Evolutionary conservation across 2,113 vertebrate genomes (phyloP), one percentile per base, ranked within the genome.

Genomic region (Eurystomus gularis): DNA sequence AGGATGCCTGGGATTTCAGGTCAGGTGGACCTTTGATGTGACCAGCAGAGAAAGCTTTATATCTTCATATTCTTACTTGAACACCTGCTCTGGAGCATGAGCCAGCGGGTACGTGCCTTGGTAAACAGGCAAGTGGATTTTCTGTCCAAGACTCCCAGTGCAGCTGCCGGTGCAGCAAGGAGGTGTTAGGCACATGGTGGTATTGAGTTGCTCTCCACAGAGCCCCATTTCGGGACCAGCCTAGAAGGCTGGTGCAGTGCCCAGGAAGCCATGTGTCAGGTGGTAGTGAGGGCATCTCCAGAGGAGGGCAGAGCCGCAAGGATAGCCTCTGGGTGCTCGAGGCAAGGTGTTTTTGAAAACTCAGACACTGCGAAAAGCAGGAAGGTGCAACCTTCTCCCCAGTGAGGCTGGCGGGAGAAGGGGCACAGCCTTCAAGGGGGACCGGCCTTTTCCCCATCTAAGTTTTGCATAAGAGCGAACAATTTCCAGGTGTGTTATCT

Each of bases 181-280:
- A 20, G 42, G 12, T 2, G 11, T 17, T 16, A 15, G 66, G 40
- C 25, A 13, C 5, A 20, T 2, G 37, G 28, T 5, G 2, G 35
- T 3, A 8, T 4, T 25, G 8, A 19, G 25, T 2, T 33, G 21
- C 18, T 52, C n/a, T 42, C 46, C 58, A 24, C 18, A n/a, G 28
- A 25, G 10, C 17, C 10, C 48, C 2, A 19, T 25, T 52, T 82
- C 0, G 2, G 80, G 54, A 42, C 25, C 18, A 39, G 24, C 28
- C 44, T 1, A 3, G 15, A 8, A 7, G 68, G 16, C 5, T 0
- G 26, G 17, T 2, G 9, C 39, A 7, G 26, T 1, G 4, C 17
- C 13, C 0, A 0, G 54, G 57, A 49, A 12, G 11, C 26, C 7
- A 3, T 9, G 17, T 0, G 13, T 9, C 0, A 3, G 10, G 7